Conservation (phyloP, 2,797 vertebrate genomes). For the Xenentodon cancila region DNA sequence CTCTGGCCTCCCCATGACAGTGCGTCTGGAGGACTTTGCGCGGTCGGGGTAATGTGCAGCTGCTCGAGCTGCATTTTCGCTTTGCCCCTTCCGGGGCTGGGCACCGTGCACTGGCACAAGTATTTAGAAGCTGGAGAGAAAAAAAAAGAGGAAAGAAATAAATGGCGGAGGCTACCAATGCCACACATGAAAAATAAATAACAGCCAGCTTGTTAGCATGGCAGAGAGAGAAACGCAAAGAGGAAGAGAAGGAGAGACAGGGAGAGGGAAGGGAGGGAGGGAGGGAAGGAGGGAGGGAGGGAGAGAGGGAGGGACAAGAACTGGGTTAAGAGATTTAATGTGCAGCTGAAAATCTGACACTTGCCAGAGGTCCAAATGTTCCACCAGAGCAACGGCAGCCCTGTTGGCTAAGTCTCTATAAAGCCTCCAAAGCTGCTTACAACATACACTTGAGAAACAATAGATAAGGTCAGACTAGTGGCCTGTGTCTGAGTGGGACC, state of each 20-base stretch:
- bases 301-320: constrained; percentile 39
- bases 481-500: constrained; percentile 59
- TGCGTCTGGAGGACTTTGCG: constrained; percentile 61
- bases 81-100: constrained; percentile 46
- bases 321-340: constrained; percentile 80
- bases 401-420: constrained; percentile 73
- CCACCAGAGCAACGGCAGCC: constrained; percentile 69
- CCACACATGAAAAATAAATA: constrained; percentile 78
- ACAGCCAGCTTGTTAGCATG: constrained; percentile 76
- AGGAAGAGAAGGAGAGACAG: constrained; percentile 21
- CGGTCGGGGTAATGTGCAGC: constrained; percentile 60
- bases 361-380: constrained; percentile 79
- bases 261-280: constrained; percentile 22
- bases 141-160: constrained; percentile 1
- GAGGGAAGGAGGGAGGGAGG: constrained; percentile 5
- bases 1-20: constrained; percentile 62
- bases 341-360: constrained; percentile 79
- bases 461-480: constrained; percentile 74
- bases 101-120: constrained; percentile 69
- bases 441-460: constrained; percentile 80
- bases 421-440: constrained; percentile 78
- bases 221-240: constrained; percentile 39
- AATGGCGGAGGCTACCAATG: constrained; percentile 52
- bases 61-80: constrained; percentile 64
- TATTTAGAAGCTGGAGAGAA: constrained; percentile 49